Base-by-base conservation (phyloP, 2,113 vertebrate genomes). In the Clinocottus analis region DNA sequence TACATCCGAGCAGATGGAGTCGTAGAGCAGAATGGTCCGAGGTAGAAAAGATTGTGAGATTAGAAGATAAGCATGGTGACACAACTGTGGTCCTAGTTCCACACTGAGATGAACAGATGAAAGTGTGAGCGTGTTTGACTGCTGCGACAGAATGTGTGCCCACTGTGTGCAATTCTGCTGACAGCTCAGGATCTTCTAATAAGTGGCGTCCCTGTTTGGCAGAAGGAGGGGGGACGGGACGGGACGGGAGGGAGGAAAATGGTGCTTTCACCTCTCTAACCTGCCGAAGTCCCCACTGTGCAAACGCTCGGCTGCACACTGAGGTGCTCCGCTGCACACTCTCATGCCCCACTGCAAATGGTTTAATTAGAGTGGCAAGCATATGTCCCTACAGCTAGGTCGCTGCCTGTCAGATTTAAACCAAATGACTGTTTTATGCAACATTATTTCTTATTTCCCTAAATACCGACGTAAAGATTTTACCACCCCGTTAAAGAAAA, bases 131-230 rank as follows among this genome's bases (percentile, higher is more conserved):
- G 71, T 66, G 68, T 73, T 45, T 76, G 77, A 72, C 59, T 71
- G 75, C 77, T 80, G 62, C 16, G 16, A 77, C 67, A 55, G 51
- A 77, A 72, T 35, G 59, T 67, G 63, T 71, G 77, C 67, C 77
- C 37, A 43, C 83, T 43, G 58, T 51, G 60, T 85, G 58, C 7
- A 8, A 73, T 73, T 91, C 64, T 87, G 91, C 89, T 90, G 87
- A 90, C 85, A 77, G 70, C 51, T 85, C 75, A 71, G 79, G 82
- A 80, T 90, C 77, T 33, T 80, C 65, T 86, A 84, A 90, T 91
- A 89, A 90, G 76, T 79, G 78, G 58, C 37, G 69, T 77, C 68
- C 58, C 73, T 61, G 59, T 79, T 85, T 79, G 83, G 55, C 78
- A 73, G 56, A 68, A 60, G 51, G 59, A 71, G 58, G 45, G 5